phyloP scores from a whole-genome alignment of 2,113 vertebrate species.

The Fulica atra region DNA sequence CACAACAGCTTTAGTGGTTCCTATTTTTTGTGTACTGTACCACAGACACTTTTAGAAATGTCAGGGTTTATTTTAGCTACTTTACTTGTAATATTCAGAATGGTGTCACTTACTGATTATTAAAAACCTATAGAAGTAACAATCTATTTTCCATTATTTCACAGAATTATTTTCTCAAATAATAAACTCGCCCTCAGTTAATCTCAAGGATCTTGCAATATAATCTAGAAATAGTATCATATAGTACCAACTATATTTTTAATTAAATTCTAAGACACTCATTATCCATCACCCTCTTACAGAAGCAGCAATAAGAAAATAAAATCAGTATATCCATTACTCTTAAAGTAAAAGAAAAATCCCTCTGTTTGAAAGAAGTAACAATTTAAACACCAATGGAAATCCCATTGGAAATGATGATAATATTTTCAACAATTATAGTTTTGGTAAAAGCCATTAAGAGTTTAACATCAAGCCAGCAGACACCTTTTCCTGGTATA shows the following conservation, averaged over 20 bases:
- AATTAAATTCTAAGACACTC: constrained; percentile 30
- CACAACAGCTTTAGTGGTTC: neutral
- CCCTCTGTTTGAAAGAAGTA: neutral
- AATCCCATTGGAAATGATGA: neutral
- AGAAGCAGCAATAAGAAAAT: constrained; percentile 21
- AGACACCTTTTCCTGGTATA: constrained; percentile 32
- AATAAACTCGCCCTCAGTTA: neutral
- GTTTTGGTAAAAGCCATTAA: constrained; percentile 34
- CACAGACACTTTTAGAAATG: neutral
- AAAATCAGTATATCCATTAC: neutral
- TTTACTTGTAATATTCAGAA: neutral
- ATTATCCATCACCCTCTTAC: neutral
- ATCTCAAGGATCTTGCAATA: neutral
- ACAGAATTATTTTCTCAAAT: neutral
- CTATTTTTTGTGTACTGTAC: neutral
- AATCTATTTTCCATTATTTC: neutral
- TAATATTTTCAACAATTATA: constrained; percentile 31
- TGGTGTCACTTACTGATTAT: neutral
- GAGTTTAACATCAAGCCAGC: constrained; percentile 11
- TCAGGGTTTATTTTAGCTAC: neutral
- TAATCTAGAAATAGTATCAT: neutral
- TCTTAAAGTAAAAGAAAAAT: neutral
- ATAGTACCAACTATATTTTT: neutral
- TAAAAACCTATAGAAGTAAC: neutral
- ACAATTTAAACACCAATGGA: constrained; percentile 5